Conservation (phyloP, 2,888 invertebrate species). For the Spilarctia lutea region DNA sequence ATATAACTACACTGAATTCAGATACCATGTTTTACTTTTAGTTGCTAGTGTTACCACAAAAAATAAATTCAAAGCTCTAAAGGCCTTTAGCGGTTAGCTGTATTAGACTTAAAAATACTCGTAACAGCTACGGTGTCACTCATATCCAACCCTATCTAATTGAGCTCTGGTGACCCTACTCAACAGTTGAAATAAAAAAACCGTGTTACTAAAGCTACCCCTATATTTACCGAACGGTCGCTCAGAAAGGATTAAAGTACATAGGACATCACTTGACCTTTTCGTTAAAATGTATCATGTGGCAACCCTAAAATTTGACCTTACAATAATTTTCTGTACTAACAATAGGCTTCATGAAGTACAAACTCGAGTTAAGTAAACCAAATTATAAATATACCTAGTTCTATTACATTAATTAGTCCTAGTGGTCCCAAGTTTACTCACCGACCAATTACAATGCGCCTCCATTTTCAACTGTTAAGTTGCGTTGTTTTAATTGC, state of each 20-base stretch:
- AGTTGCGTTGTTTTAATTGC: conserved; percentile 54
- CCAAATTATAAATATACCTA: background rate
- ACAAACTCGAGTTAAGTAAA: background rate
- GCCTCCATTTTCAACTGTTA: conserved; percentile 27
- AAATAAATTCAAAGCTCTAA: too few species aligned
- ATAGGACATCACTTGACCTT: conserved; percentile 4
- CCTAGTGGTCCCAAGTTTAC: background rate
- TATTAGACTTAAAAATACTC: background rate
- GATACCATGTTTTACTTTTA: too few species aligned
- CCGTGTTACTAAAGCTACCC: background rate
- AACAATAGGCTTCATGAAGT: background rate
- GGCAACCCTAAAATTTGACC: conserved; percentile 15
- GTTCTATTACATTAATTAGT: background rate
- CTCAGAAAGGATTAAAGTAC: background rate
- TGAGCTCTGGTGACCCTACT: background rate
- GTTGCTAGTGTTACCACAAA: too few species aligned
- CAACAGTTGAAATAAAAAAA: background rate
- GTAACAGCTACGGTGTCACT: background rate
- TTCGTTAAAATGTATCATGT: conserved; percentile 5
- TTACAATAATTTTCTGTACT: background rate
- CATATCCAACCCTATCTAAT: background rate
- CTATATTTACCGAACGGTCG: background rate
- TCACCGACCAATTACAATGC: conserved; percentile 2
- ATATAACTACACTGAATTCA: too few species aligned
- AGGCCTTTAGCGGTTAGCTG: background rate